A percentile compares a stretch with the other conserved stretches of the same genome.
Evolutionary conservation across 2,888 invertebrate species (phyloP).

Genomic region (Oxycera nigricornis): DNA sequence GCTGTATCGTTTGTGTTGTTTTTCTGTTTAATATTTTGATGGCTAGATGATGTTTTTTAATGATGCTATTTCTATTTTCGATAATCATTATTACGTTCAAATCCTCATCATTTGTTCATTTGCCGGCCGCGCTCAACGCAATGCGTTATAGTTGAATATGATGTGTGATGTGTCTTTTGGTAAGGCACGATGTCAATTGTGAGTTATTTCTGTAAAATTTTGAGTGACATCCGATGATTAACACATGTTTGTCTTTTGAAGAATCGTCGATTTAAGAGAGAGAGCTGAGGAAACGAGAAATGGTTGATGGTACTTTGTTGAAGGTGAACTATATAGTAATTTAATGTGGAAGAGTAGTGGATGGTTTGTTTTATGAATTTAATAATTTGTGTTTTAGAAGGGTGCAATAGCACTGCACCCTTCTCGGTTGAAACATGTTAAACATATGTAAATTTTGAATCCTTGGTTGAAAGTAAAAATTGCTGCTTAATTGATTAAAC

Average conservation of each 20-base stretch:
- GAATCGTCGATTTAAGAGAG: neutral
- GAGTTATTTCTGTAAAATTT: slow-evolving; percentile 50
- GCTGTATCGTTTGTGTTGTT: neutral
- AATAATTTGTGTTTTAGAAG: neutral
- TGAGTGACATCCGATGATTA: slow-evolving; percentile 55
- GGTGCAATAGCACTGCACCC: neutral
- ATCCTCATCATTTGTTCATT: neutral
- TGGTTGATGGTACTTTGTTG: neutral
- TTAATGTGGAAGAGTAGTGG: neutral
- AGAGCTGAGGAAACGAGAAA: neutral
- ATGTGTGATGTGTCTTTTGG: slow-evolving; percentile 20
- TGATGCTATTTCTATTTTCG: slow-evolving; percentile 31
- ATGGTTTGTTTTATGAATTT: neutral
- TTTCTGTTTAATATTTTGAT: neutral
- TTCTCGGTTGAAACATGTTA: neutral
- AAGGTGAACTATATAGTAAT: neutral
- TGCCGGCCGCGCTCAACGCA: neutral
- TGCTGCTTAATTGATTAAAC: neutral
- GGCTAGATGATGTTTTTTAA: neutral
- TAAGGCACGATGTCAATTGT: slow-evolving; percentile 46
- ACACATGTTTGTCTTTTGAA: slow-evolving; percentile 53
- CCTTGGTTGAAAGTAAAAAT: neutral
- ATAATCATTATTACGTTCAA: slow-evolving; percentile 25
- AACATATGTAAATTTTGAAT: neutral
- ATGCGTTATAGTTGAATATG: slow-evolving; percentile 23